Evolutionary conservation across 2,888 invertebrate species (phyloP).

Genomic region (Eutolmus rufibarbis): DNA sequence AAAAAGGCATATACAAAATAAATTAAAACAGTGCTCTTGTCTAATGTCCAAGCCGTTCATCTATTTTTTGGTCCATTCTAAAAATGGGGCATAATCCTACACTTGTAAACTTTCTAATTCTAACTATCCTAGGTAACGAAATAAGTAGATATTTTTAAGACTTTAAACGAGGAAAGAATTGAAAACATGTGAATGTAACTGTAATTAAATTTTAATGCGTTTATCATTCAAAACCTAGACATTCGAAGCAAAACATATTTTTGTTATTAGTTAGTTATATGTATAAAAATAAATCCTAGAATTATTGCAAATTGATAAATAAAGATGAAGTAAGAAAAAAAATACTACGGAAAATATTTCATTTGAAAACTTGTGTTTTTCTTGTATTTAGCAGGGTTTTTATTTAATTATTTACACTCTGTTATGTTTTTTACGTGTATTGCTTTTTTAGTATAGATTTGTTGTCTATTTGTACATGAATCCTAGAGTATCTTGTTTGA

Average conservation of each 20-base stretch:
- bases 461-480: not conserved
- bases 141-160: not conserved
- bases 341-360: not conserved
- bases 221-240: slow-evolving; percentile 4
- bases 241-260: slow-evolving; percentile 23
- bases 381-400: not conserved
- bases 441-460: not conserved
- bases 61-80: not conserved
- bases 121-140: not conserved
- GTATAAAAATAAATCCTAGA: slow-evolving; percentile 25
- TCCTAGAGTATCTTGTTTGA: not conserved
- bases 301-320: slow-evolving; percentile 29
- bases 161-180: not conserved
- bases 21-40: not conserved
- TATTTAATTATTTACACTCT: not conserved
- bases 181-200: slow-evolving; percentile 13
- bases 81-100: not conserved
- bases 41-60: not conserved
- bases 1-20: not conserved
- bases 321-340: slow-evolving; percentile 28
- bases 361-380: slow-evolving; percentile 5
- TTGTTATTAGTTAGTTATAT: slow-evolving; percentile 35
- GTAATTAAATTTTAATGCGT: slow-evolving; percentile 6
- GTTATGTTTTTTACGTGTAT: not conserved
- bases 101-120: not conserved